Evolutionary conservation across 2,888 invertebrate genomes (phyloP).

Genomic region (Hyppa rectilinea): DNA sequence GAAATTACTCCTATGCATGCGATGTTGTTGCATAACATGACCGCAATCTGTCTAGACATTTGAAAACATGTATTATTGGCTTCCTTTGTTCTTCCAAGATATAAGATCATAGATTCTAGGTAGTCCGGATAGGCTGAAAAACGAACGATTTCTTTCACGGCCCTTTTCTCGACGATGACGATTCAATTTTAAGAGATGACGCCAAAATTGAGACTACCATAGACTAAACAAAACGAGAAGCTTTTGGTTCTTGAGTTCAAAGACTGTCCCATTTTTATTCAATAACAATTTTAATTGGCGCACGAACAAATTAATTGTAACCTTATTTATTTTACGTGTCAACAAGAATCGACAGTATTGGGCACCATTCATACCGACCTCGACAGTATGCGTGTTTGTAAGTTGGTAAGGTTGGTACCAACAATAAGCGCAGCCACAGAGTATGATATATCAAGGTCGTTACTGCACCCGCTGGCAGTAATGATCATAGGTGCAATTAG

Average conservation of each 20-base stretch:
- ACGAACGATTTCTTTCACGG: background rate
- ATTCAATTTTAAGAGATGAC: background rate
- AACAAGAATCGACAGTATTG: conserved; percentile 50
- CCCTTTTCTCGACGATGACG: background rate
- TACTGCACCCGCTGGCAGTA: conserved; percentile 59
- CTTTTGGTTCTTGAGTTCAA: background rate
- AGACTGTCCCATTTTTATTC: conserved; percentile 4
- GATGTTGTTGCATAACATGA: conserved; percentile 54
- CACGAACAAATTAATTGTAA: conserved; percentile 29
- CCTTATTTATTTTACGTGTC: conserved; percentile 61
- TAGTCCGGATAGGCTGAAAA: background rate
- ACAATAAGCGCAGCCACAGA: conserved; percentile 52
- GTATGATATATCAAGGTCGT: conserved; percentile 53
- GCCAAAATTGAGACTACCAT: background rate
- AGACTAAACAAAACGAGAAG: background rate
- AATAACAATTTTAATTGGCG: conserved; percentile 28
- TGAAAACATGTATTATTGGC: conserved; percentile 10
- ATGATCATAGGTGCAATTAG: conserved; percentile 74
- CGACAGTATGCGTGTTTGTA: conserved; percentile 51
- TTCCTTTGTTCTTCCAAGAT: conserved; percentile 23
- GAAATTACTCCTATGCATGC: conserved; percentile 63
- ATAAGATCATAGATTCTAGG: background rate
- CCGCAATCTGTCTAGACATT: conserved; percentile 55
- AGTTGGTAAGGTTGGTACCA: conserved; percentile 49
- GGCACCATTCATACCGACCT: conserved; percentile 51